Conservation (phyloP, 1,140 invertebrate genomes). For the Lethocerus indicus region DNA sequence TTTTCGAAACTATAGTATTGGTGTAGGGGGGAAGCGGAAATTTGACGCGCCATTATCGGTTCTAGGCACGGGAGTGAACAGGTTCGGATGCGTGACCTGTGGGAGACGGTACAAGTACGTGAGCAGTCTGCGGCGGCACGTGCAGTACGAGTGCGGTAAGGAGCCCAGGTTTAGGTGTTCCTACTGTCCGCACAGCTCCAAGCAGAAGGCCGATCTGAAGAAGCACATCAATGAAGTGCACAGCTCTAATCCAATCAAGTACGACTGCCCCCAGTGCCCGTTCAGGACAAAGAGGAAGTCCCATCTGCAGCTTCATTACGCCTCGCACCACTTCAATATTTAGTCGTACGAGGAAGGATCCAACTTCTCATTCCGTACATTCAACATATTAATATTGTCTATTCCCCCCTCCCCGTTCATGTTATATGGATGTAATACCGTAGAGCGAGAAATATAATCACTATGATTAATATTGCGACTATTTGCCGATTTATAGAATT, state of each 20-base stretch:
- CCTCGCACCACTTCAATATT: background rate
- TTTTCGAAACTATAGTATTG: background rate
- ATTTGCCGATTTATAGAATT: too few species aligned
- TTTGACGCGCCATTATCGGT: background rate
- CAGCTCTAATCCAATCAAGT: slow-evolving; percentile 2
- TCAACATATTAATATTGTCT: too few species aligned
- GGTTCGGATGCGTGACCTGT: slow-evolving; percentile 25
- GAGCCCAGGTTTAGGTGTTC: slow-evolving; percentile 17
- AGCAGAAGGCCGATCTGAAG: slow-evolving; percentile 20
- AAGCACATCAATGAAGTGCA: slow-evolving; percentile 11
- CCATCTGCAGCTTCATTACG: background rate
- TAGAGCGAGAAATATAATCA: too few species aligned
- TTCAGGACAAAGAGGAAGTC: background rate
- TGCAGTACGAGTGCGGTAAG: slow-evolving; percentile 32
- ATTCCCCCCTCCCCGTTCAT: too few species aligned
- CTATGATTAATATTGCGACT: too few species aligned
- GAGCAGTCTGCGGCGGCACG: slow-evolving; percentile 23
- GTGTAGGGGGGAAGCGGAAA: background rate
- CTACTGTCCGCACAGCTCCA: slow-evolving; percentile 19
- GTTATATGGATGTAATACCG: too few species aligned
- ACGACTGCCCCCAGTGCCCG: background rate
- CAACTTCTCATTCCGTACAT: too few species aligned
- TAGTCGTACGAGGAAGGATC: background rate
- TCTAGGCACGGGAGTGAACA: background rate
- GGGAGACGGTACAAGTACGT: slow-evolving; percentile 17